These are phyloP conservation scores for Brachypalpus laphriformis DNA, from an alignment of 2,888 invertebrate genomes.

Conservation along the genomic window DNA sequence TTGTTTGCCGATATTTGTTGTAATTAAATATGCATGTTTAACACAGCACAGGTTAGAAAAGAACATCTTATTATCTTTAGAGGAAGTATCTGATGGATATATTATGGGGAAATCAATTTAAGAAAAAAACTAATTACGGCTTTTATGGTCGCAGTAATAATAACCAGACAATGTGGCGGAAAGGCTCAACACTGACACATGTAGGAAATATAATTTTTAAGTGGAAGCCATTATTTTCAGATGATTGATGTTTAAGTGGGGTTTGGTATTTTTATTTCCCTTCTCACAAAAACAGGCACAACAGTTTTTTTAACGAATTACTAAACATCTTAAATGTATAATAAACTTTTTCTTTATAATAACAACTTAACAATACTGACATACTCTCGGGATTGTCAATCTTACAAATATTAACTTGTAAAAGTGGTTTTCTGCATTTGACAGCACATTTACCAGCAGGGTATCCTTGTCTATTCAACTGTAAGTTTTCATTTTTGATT, in stretches of 20 bases:
- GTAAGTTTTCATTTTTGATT: too few relatives aligned
- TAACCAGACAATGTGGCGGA: neutral
- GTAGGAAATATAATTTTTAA: neutral
- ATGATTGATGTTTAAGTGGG: neutral
- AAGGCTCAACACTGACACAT: too few relatives aligned
- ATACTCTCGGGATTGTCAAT: too few relatives aligned
- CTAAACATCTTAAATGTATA: too few relatives aligned
- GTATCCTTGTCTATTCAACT: too few relatives aligned
- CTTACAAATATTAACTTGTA: too few relatives aligned
- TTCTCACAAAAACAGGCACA: too few relatives aligned
- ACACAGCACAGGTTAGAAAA: neutral
- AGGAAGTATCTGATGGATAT: neutral
- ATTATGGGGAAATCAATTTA: neutral
- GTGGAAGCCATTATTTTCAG: neutral
- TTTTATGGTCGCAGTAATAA: neutral
- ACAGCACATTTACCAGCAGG: too few relatives aligned
- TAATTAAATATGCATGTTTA: neutral
- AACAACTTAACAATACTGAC: too few relatives aligned
- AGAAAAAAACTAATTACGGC: neutral
- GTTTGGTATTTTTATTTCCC: neutral
- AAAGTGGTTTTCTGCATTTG: too few relatives aligned
- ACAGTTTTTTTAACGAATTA: too few relatives aligned
- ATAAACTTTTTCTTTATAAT: too few relatives aligned
- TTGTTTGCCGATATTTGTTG: neutral
- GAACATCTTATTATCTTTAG: neutral